Conservation (phyloP, 2,113 vertebrate genomes). For the Hyperopisus bebe region DNA sequence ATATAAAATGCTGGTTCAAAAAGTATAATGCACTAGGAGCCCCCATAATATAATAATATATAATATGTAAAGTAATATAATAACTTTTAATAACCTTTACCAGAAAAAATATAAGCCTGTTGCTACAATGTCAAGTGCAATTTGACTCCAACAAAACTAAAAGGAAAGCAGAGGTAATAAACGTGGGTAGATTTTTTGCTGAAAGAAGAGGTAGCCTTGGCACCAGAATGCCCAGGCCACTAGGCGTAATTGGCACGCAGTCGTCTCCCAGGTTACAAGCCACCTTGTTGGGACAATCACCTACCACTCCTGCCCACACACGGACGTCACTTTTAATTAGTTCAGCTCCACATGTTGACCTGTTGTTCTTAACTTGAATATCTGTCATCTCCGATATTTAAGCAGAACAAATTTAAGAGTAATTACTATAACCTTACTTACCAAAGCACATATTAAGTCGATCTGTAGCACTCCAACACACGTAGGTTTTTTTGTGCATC, state of each 20-base stretch:
- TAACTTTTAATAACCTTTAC: neutral
- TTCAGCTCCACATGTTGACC: conserved; percentile 12
- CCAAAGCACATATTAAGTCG: neutral
- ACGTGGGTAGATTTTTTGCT: neutral
- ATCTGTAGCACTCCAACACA: neutral
- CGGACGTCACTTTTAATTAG: neutral
- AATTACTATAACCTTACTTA: neutral
- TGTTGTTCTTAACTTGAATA: neutral
- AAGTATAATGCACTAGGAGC: neutral
- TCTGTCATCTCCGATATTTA: conserved; percentile 18
- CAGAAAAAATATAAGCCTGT: neutral
- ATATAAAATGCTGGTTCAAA: neutral
- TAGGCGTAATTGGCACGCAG: conserved; percentile 16
- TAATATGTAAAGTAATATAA: neutral
- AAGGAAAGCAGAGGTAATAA: neutral
- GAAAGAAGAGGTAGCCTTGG: neutral
- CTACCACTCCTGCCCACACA: conserved; percentile 13
- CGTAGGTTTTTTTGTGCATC: neutral
- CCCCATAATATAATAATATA: neutral
- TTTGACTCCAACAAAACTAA: neutral
- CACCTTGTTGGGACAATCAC: conserved; percentile 6
- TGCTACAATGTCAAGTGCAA: neutral
- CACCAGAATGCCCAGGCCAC: neutral
- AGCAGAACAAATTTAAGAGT: conserved; percentile 19
- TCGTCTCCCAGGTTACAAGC: conserved; percentile 10